Conservation (phyloP, 2,113 vertebrate species). For the Raja brachyura region DNA sequence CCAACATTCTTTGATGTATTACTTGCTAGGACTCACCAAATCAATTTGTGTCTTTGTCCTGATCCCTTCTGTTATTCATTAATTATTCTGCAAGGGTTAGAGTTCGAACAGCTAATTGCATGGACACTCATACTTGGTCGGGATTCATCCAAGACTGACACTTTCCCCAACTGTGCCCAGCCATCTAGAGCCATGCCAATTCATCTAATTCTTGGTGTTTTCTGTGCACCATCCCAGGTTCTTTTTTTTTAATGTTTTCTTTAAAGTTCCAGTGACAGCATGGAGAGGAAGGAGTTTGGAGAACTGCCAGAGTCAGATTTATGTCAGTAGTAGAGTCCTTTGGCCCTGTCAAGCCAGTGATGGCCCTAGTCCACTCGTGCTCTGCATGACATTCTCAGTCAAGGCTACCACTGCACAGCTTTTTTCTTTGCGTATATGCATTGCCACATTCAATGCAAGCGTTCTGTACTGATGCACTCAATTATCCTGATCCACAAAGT, state of each 20-base stretch:
- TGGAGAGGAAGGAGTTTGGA: conserved; percentile 44
- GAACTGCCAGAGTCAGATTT: conserved; percentile 43
- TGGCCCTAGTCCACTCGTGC: conserved; percentile 37
- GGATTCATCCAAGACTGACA: conserved; percentile 84
- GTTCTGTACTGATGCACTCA: background rate
- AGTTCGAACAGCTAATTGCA: conserved; percentile 95
- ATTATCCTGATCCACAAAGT: background rate
- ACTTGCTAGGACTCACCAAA: conserved; percentile 83
- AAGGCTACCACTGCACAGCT: background rate
- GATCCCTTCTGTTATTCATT: conserved; percentile 99
- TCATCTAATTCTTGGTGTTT: conserved; percentile 85
- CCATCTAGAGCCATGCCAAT: conserved; percentile 90
- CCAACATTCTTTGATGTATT: conserved; percentile 98
- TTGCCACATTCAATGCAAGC: background rate
- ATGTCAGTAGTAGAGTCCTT: conserved; percentile 32
- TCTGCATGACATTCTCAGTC: background rate
- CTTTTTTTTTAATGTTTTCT: conserved; percentile 61
- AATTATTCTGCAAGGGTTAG: conserved; percentile 96
- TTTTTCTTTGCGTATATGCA: background rate
- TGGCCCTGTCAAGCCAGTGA: conserved; percentile 29
- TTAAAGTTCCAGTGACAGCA: conserved; percentile 45
- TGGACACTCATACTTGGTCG: conserved; percentile 82
- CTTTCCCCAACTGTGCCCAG: conserved; percentile 87
- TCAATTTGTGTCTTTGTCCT: conserved; percentile 93
- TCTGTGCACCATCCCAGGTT: conserved; percentile 62